Conservation (phyloP, 1,140 invertebrate genomes). For the Tetramorium alpestre region DNA sequence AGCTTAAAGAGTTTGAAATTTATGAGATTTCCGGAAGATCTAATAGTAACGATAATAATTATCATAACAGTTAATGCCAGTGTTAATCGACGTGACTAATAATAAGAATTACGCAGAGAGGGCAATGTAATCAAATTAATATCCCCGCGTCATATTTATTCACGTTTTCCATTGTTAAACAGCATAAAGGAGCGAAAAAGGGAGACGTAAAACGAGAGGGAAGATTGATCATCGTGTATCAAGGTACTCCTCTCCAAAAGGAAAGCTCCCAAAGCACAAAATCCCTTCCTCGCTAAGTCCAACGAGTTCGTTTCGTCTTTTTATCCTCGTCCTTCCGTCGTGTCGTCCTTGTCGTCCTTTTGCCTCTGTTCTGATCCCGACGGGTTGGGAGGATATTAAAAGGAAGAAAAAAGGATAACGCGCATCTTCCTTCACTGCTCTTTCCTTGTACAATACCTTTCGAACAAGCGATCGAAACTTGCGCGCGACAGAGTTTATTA, state of each 20-base stretch:
- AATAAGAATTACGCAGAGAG: neutral
- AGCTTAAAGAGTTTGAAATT: neutral
- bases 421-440: neutral
- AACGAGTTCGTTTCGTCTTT: neutral
- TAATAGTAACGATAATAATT: neutral
- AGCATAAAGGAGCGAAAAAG: neutral
- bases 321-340: slow-evolving; percentile 62
- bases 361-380: slow-evolving; percentile 40
- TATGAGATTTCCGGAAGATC: neutral
- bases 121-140: slow-evolving; percentile 14
- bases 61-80: neutral
- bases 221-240: slow-evolving; percentile 53
- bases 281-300: slow-evolving; percentile 28
- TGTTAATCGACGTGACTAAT: neutral
- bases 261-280: slow-evolving; percentile 35
- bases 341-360: slow-evolving; percentile 38
- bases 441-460: neutral
- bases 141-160: slow-evolving; percentile 22
- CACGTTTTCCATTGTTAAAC: slow-evolving; percentile 2
- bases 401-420: slow-evolving; percentile 58
- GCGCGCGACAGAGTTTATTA: slow-evolving; percentile 17
- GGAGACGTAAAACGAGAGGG: neutral
- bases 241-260: slow-evolving; percentile 23
- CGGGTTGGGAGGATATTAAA: slow-evolving; percentile 44
- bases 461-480: neutral